Conservation (phyloP, 2,797 vertebrate species). For the Sebastes paucispinis region DNA sequence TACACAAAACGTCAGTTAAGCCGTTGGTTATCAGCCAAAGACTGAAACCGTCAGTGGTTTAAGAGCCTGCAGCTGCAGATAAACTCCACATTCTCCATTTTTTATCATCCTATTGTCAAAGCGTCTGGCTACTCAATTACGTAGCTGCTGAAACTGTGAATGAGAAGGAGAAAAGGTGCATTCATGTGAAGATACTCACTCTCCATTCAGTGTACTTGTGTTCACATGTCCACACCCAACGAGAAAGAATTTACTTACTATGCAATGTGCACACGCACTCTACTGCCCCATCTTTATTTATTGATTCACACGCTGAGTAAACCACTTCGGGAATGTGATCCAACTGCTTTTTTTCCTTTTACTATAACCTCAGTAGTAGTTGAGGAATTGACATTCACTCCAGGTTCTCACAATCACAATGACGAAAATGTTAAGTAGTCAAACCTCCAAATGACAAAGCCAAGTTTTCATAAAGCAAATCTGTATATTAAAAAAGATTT, state of each 20-base stretch:
- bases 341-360: not conserved
- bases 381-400: not conserved
- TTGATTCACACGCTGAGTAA: not conserved
- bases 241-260: not conserved
- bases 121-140: not conserved
- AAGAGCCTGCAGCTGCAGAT: conserved; percentile 2
- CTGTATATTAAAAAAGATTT: not conserved
- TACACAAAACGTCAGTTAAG: not conserved
- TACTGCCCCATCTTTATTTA: not conserved
- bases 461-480: not conserved
- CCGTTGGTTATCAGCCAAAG: not conserved
- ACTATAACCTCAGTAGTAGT: not conserved
- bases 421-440: not conserved
- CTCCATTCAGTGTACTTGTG: not conserved
- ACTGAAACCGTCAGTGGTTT: not conserved
- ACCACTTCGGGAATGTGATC: conserved; percentile 45
- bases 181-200: not conserved
- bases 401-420: not conserved
- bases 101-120: not conserved
- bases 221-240: not conserved
- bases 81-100: not conserved
- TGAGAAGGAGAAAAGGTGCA: not conserved
- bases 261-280: not conserved
- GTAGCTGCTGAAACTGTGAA: not conserved
- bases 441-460: not conserved